Base-by-base conservation (phyloP, 2,888 invertebrate species). In the Hymenopus coronatus region DNA sequence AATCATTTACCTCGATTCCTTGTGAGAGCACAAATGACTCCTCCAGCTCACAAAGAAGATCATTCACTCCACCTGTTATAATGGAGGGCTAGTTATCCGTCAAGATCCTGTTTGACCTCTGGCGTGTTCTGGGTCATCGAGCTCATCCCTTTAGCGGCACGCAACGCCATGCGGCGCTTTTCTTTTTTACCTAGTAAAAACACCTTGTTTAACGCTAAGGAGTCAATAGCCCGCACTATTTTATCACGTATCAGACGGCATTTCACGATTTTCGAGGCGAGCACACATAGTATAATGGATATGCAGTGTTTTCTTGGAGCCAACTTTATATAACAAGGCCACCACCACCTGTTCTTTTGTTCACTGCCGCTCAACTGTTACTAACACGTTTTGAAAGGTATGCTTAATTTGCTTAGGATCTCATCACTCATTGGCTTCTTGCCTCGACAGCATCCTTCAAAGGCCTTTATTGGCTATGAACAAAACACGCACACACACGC, bases 111-210 rank as follows among this genome's bases (percentile, higher is more conserved):
- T 82, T 82, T 87, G 87, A 87, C 87, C 87, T 27, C 33, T 54
- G 30, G 33, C 82, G 82, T 82, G 87, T 87, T 87, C 87, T 87
- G 87, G 87, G 87, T 87, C 87, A 87, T 33, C 82, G 87, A 30
- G 87, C 87, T 30, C 87, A 87, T 87, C 87, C 87, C 87, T 87
- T 82, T 82, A 87, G 54, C 81, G 82, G 87, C 87, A 87, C 87
- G 87, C 87, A 87, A 87, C 33, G 9, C 30, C 30, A 20, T 30
- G 14, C 30, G 84, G 84, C 33, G 30, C 84, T 81, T 86, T 70
- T 28, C 28, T 70, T 8, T 14, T 70, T 86, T 28, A 40, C 28
- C 70, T 81, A 81, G 70, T 28, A 86, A 86, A 86, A 86, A 54
- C 54, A 81, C 54, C 86, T 86, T 25, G 15, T 28, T 70, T 70